Base-by-base conservation (phyloP, 2,113 vertebrate species). In the Salvelinus alpinus region DNA sequence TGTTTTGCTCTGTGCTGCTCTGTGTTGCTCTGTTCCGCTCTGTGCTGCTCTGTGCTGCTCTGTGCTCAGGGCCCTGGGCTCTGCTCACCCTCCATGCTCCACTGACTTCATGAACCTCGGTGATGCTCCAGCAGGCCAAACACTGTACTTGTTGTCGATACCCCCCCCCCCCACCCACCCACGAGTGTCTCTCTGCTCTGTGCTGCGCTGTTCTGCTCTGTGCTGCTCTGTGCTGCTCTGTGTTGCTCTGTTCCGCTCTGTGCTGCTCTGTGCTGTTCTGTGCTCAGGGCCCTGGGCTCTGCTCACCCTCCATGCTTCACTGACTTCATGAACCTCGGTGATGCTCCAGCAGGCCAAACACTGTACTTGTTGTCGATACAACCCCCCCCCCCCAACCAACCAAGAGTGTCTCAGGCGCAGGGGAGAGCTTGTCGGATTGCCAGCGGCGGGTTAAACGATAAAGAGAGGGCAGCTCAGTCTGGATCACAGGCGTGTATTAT, bases 401-500 rank as follows among this genome's bases (percentile, higher is more conserved):
- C 59, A 57, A 48, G 8, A 70, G 68, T 47, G 87, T 85, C 80
- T 88, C 79, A 74, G 65, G 78, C 78, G 67, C 73, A 75, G 64
- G 68, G 57, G 38, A 59, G 62, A 74, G 20, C 66, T 86, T 89
- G 88, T 91, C 82, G 80, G 83, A 89, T 88, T 92, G 91, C 91
- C 91, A 91, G 85, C 82, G 86, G 88, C 74, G 76, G 87, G 85
- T 91, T 90, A 91, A 90, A 92, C 91, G 91, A 92, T 90, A 93
- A 92, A 91, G 85, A 88, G 81, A 82, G 81, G 87, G 86, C 85
- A 84, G 82, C 85, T 88, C 86, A 80, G 88, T 75, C 74, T 64
- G 76, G 88, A 92, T 92, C 90, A 90, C 87, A 91, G 82, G 34
- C 77, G 80, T 90, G 91, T 88, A 81, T 91, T 87, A 90, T 91